Conservation (phyloP, 2,888 invertebrate species). For the Trypoxylon attenuatum region DNA sequence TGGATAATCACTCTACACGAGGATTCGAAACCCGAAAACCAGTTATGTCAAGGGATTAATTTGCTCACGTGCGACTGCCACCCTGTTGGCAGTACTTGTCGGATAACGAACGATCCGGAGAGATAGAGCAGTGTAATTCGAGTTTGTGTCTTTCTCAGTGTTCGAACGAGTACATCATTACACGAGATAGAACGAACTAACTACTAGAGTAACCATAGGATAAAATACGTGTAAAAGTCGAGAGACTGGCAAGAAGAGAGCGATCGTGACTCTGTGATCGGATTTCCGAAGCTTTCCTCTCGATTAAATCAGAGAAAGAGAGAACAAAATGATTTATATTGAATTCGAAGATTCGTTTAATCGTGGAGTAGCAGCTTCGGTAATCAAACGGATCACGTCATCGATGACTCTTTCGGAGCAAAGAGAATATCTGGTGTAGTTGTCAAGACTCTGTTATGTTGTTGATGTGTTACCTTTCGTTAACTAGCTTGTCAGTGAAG, state of each 20-base stretch:
- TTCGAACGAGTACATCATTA: conserved; percentile 31
- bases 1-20: background rate
- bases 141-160: conserved; percentile 25
- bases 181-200: conserved; percentile 58
- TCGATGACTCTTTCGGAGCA: conserved; percentile 45
- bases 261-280: conserved; percentile 33
- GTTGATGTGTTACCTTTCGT: conserved; percentile 79
- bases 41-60: conserved; percentile 45
- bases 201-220: conserved; percentile 61
- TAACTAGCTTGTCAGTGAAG: conserved; percentile 89
- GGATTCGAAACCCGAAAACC: background rate
- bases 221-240: conserved; percentile 44
- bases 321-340: background rate
- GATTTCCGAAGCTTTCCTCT: conserved; percentile 23
- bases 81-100: conserved; percentile 24
- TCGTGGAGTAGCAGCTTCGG: conserved; percentile 15
- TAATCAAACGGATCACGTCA: conserved; percentile 36
- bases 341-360: background rate
- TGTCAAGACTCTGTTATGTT: conserved; percentile 54
- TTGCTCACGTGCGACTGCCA: conserved; percentile 41
- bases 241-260: conserved; percentile 44
- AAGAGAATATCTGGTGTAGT: conserved; percentile 39
- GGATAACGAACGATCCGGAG: conserved; percentile 35
- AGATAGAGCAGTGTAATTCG: conserved; percentile 41
- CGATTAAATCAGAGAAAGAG: background rate